Percentiles rank a stretch among this genome's conserved stretches.
Evolutionary conservation across 64 coral and sea anemone species (phyloP).

Genomic region (Actinia equina): DNA sequence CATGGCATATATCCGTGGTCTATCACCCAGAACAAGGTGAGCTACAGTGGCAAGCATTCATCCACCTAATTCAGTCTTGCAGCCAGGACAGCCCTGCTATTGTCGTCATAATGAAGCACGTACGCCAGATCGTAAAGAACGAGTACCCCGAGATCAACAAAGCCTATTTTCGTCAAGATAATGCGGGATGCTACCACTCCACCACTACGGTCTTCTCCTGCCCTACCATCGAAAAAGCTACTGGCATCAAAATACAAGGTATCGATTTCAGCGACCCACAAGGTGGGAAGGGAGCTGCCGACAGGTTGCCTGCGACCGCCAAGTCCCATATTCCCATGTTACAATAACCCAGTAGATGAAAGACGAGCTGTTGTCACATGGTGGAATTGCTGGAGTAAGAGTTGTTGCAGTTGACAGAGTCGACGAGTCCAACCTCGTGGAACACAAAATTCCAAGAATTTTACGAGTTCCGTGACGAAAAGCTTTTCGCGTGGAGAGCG

Average conservation of each 20-base stretch:
- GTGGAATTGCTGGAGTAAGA: neutral
- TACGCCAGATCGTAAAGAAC: neutral
- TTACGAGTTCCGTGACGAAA: too few relatives aligned
- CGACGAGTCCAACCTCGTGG: neutral
- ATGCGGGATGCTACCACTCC: constrained; percentile 41
- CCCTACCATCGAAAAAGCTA: constrained; percentile 5
- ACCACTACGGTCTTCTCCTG: constrained; percentile 24
- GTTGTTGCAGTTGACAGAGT: neutral
- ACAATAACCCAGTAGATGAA: neutral
- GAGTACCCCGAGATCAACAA: constrained; percentile 20
- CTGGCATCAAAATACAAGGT: constrained; percentile 11
- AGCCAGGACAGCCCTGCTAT: constrained; percentile 21
- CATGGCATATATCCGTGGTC: constrained; percentile 65
- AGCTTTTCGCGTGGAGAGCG: too few relatives aligned
- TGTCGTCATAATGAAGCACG: neutral
- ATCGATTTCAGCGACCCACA: constrained; percentile 39
- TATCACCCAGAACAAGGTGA: constrained; percentile 31
- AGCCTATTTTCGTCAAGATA: constrained; percentile 38
- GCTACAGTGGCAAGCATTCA: constrained; percentile 52
- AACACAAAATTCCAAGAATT: too few relatives aligned
- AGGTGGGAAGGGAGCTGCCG: constrained; percentile 36
- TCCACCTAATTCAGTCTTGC: constrained; percentile 25
- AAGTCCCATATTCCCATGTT: constrained; percentile 8
- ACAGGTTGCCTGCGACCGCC: constrained; percentile 7
- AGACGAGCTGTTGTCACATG: neutral